Base-by-base conservation (phyloP, 2,113 vertebrate genomes). In the Melanerpes formicivorus region DNA sequence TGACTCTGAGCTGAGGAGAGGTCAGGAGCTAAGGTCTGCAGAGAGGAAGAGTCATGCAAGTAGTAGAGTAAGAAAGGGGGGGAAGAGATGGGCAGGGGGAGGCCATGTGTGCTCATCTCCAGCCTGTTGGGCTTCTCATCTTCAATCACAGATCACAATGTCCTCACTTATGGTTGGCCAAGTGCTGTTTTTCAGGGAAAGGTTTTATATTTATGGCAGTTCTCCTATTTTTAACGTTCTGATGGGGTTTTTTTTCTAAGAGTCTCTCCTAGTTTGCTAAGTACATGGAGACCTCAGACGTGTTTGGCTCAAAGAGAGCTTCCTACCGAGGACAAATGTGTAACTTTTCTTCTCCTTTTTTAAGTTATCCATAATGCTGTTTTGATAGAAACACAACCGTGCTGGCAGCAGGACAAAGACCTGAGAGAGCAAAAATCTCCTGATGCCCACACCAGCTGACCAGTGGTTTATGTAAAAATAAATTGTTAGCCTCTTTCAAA, bases 201-300 rank as follows among this genome's bases (percentile, higher is more conserved):
- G 9, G 27, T 95, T 96, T 96, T 96, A 27, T 96, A 96, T 91
- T 95, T 84, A 78, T 85, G 69, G 6, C 34, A 67, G 87, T 85
- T 63, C 27, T 85, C 17, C 62, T 80, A 44, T 90, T 93, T 94
- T 87, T 93, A n/a, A 84, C 67, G 25, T 76, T 86, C 56, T 30
- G 63, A 71, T 1, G 3, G 59, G 62, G 25, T 29, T 29, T n/a
- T 32, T 74, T 89, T 30, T 23, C 34, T 0, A 94, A 79, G 27
- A 78, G 17, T 64, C 77, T 54, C 80, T 54, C 77, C 44, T 64
- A 80, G 73, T 78, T 93, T 78, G 79, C 26, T 56, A 58, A 83
- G 30, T 56, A 71, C 58, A 10, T 29, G 26, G 76, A 88, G 64
- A 52, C 26, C 42, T 87, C 84, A 27, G 48, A 60, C 18, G 22